Evolutionary conservation across 2,797 vertebrate genomes (phyloP), one percentile per base, ranked within the genome.

Genomic region (Enteromius viviparus): DNA sequence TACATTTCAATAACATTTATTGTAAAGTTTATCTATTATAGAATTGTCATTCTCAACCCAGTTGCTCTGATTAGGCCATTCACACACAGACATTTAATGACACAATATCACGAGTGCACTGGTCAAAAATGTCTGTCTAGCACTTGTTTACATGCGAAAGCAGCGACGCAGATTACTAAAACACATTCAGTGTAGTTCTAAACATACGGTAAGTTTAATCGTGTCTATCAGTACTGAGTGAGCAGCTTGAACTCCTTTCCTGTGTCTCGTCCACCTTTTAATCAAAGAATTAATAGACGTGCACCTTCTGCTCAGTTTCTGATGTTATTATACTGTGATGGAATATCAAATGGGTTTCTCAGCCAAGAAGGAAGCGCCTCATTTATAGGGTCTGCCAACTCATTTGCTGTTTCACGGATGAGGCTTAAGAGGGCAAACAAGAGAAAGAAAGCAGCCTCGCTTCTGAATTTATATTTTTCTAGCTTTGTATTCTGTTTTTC

Each of bases 191-290:
- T 53, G 49, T 75, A 7, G 21, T 34, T 70, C 29, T 12, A n/a
- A 29, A 32, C 68, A 9, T 70, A 58, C 55, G 23, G 10, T 26
- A 42, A 58, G 86, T 87, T 86, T 86, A 82, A 84, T 88, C 81
- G 76, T 51, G 51, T 10, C 40, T 15, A 21, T 72, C 40, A 68
- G 62, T 78, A 26, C 19, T 29, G 32, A 65, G 34, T 29, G 66
- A 84, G 68, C 84, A 78, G 68, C 77, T 84, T 55, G 17, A 17
- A 12, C 34, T 75, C 65, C 12, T 86, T 76, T 78, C 71, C 78
- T 82, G 82, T 49, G 66, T 62, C 47, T 75, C 75, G n/a, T 58
- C 23, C 64, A 34, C 78, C 40, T 74, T 75, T 80, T 88, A 85
- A 86, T 80, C 76, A 87, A 71, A 71, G 47, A 32, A 62, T 26